A percentile compares a stretch with the other conserved stretches of the same genome.
Evolutionary conservation across 37 sponge, comb jelly and placozoan genomes (phyloP).

Genomic region (Bolinopsis microptera): DNA sequence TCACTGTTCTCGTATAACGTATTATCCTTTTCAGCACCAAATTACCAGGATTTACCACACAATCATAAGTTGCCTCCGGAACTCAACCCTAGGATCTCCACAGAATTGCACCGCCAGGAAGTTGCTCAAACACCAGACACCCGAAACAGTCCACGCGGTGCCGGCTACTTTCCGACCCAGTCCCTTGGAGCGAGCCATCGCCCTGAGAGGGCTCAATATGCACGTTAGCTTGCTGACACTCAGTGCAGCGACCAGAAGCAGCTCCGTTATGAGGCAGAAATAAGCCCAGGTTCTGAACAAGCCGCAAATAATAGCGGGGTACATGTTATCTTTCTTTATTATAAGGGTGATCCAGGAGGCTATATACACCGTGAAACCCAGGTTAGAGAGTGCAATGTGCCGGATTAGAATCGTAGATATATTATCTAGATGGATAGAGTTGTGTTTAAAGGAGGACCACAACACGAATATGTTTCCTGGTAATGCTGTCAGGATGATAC

Average conservation of each 20-base stretch:
- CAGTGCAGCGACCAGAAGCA: neutral
- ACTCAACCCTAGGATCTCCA: neutral
- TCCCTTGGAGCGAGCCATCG: neutral
- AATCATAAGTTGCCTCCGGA: neutral
- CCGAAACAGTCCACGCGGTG: neutral
- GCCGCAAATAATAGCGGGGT: neutral
- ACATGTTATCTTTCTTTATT: neutral
- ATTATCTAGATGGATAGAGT: neutral
- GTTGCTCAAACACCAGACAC: neutral
- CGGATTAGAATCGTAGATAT: neutral
- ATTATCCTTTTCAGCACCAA: neutral
- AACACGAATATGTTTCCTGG: neutral
- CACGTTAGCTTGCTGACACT: neutral
- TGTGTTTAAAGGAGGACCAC: neutral
- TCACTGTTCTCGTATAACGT: neutral
- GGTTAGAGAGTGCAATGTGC: neutral
- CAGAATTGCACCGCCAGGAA: neutral
- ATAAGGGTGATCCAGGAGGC: neutral
- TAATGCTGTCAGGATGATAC: neutral
- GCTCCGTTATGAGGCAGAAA: neutral
- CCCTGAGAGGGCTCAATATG: neutral
- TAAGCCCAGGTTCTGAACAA: neutral
- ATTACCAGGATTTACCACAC: neutral
- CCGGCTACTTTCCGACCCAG: neutral
- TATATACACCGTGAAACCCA: neutral